Conservation (phyloP, 2,113 vertebrate species). For the Sminthopsis crassicaudata region DNA sequence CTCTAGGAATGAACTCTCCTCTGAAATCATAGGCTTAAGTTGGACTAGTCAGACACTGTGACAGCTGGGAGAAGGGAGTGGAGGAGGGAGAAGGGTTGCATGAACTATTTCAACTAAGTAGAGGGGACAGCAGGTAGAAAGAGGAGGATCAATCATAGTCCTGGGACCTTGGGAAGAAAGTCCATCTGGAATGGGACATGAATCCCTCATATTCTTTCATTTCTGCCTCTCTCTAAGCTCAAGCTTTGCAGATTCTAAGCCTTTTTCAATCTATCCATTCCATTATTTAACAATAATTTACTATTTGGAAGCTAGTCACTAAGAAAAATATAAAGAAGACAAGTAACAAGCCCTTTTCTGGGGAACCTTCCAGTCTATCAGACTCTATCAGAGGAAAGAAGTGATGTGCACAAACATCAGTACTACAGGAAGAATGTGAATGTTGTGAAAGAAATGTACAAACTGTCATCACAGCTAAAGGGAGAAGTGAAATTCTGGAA, state of each 20-base stretch:
- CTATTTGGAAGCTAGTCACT: background rate
- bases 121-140: background rate
- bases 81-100: background rate
- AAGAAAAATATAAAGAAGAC: background rate
- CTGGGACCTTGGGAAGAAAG: background rate
- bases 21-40: background rate
- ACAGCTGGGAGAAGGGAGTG: background rate
- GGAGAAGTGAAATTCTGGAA: background rate
- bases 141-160: background rate
- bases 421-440: background rate
- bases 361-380: background rate
- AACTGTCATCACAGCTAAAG: background rate
- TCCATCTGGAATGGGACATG: background rate
- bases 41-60: background rate
- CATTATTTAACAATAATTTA: background rate
- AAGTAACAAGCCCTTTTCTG: background rate
- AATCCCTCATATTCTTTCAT: background rate
- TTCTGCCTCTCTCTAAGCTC: background rate
- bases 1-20: background rate
- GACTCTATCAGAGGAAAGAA: too few species aligned
- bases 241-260: too few species aligned
- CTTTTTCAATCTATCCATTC: too few species aligned
- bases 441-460: background rate
- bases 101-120: background rate
- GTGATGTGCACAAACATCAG: background rate